phyloP scores from a whole-genome alignment of 2,888 invertebrate genomes.

The Ochropleura plecta region DNA sequence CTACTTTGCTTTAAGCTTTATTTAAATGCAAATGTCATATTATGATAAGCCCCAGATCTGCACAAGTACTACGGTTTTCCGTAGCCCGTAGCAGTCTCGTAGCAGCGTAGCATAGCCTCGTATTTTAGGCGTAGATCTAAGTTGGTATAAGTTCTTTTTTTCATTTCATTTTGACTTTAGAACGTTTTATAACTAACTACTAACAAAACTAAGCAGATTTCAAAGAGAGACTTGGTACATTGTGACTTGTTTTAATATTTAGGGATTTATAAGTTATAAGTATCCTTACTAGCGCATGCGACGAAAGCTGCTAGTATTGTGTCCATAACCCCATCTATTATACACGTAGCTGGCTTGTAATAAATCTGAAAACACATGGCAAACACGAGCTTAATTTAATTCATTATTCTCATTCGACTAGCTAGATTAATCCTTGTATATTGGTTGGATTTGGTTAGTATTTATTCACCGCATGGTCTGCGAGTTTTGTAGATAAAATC shows the following conservation, averaged over 20 bases:
- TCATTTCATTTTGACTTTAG: background rate
- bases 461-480: background rate
- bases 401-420: conserved; percentile 64
- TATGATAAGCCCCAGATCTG: background rate
- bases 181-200: background rate
- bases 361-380: conserved; percentile 79
- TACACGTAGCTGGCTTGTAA: conserved; percentile 89
- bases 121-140: background rate
- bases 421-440: conserved; percentile 44
- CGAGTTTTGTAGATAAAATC: conserved; percentile 7
- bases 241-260: background rate
- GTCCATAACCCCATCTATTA: conserved; percentile 88
- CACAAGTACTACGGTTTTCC: conserved; percentile 11
- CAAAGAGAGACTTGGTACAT: background rate
- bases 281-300: conserved; percentile 84
- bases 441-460: conserved; percentile 25
- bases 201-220: background rate
- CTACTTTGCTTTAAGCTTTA: background rate
- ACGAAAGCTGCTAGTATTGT: conserved; percentile 87
- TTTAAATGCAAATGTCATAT: background rate
- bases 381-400: conserved; percentile 53
- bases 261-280: conserved; percentile 10
- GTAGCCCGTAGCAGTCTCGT: conserved; percentile 32
- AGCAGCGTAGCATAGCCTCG: conserved; percentile 1
- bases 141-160: background rate